These are phyloP conservation scores for Chlamydotis undulata DNA, from an alignment of 2,113 vertebrate species.

Conservation along the genomic window DNA sequence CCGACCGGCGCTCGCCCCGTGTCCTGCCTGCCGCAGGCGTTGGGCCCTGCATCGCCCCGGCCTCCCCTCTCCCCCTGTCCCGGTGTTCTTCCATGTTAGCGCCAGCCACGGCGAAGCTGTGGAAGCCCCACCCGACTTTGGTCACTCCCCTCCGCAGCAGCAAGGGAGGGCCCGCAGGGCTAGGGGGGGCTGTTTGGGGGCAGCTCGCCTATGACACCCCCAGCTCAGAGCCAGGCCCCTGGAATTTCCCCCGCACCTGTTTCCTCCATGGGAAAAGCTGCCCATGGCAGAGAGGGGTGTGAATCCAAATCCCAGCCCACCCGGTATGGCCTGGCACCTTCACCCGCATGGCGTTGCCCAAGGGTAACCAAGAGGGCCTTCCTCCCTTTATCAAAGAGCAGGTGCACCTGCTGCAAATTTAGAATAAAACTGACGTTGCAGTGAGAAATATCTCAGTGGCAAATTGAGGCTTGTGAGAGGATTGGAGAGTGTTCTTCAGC, in stretches of 20 bases:
- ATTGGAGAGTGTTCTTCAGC: rapidly evolving
- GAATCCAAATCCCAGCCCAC: rapidly evolving
- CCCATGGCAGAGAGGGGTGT: rapidly evolving
- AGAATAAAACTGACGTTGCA: rapidly evolving
- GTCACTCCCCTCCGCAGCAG: too few species aligned
- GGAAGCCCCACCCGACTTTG: too few species aligned
- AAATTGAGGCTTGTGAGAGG: rapidly evolving
- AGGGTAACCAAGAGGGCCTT: rapidly evolving
- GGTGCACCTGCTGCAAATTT: rapidly evolving
- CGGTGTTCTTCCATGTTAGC: rapidly evolving
- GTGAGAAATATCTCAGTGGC: rapidly evolving
- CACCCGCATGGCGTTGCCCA: rapidly evolving
- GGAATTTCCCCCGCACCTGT: rapidly evolving
- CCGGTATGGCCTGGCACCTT: rapidly evolving
- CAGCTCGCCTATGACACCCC: rapidly evolving
- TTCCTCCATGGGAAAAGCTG: rapidly evolving
- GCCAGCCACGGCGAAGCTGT: too few species aligned
- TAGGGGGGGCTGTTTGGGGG: too few species aligned
- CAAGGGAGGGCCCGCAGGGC: too few species aligned
- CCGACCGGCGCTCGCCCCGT: too few species aligned
- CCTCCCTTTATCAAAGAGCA: rapidly evolving
- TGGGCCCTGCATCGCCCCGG: too few species aligned
- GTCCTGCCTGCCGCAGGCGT: rapidly evolving
- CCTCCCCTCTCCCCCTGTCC: too few species aligned
- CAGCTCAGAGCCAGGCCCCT: rapidly evolving